Conservation (phyloP, 2,113 vertebrate genomes). For the Entomyzon cyanotis region DNA sequence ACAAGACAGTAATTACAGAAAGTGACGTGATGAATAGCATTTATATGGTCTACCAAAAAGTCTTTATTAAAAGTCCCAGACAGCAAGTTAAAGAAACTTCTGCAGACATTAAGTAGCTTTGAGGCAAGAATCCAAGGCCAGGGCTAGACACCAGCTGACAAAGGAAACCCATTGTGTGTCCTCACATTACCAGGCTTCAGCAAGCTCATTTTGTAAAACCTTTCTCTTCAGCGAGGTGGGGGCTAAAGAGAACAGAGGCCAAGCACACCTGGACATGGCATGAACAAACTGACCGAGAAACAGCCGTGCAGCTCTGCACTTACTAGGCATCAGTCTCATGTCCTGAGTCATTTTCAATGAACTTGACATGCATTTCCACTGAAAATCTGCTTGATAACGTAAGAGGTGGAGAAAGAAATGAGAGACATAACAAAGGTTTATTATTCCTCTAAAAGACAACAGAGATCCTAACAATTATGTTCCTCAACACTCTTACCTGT, state of each 20-base stretch:
- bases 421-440: not conserved
- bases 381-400: not conserved
- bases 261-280: not conserved
- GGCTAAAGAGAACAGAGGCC: not conserved
- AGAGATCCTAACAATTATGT: not conserved
- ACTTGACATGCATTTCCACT: not conserved
- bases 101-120: not conserved
- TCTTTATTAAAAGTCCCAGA: constrained; percentile 24
- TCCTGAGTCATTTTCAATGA: not conserved
- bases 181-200: not conserved
- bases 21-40: rapidly evolving
- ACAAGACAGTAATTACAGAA: constrained; percentile 30
- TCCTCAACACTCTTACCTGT: constrained; percentile 76
- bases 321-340: not conserved
- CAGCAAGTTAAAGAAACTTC: constrained; percentile 15
- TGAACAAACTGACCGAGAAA: not conserved
- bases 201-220: not conserved
- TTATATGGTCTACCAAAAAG: not conserved
- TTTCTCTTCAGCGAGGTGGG: not conserved
- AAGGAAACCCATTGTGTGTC: not conserved
- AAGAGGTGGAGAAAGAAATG: not conserved
- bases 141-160: not conserved
- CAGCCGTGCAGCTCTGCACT: not conserved
- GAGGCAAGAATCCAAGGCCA: not conserved
- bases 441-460: not conserved